Evolutionary conservation across 2,113 vertebrate genomes (phyloP), one percentile per base, ranked within the genome.

Genomic region (Alosa alosa): DNA sequence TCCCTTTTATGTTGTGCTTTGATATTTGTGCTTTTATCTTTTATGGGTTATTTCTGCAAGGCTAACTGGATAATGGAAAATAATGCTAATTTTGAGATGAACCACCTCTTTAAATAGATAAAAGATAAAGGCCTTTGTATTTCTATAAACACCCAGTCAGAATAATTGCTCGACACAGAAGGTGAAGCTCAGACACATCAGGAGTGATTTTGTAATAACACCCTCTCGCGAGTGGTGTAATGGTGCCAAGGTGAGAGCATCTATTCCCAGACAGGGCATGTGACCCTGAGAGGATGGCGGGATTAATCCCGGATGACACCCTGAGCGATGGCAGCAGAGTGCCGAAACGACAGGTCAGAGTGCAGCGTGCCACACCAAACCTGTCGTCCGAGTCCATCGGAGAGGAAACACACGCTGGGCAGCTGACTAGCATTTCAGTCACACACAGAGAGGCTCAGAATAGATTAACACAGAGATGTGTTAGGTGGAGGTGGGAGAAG

Each of bases 321-420:
- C 78, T 82, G 52, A 75, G 49, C 25, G 55, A 86, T 82, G 82
- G 83, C 83, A 64, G 78, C 64, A 52, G 75, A 82, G 84, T 64
- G 64, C 50, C 82, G 46, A 86, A 47, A 75, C 50, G 55, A 86
- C 86, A 85, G 85, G 41, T 86, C 84, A 75, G 82, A 64, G 64
- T 82, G 60, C 85, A 81, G 83, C 60, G 83, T 68, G 50, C 68
- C 81, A 44, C 20, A 25, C 82, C 4, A 2, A 83, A 84, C 87
- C 90, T 91, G 92, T 91, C 93, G 91, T 89, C 84, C 85, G 90
- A 39, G 88, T 91, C 55, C 90, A 90, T 88, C 39, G 45, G 49
- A 89, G 87, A 89, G 64, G 45, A 87, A 81, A 84, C 88, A 84
- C 87, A 86, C 84, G 87, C 88, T 87, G 86, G 84, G 41, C 68